A percentile compares a stretch with the other conserved stretches of the same genome.
Conservation (phyloP, 1,140 invertebrate genomes). For the Papilio aristodemus region DNA sequence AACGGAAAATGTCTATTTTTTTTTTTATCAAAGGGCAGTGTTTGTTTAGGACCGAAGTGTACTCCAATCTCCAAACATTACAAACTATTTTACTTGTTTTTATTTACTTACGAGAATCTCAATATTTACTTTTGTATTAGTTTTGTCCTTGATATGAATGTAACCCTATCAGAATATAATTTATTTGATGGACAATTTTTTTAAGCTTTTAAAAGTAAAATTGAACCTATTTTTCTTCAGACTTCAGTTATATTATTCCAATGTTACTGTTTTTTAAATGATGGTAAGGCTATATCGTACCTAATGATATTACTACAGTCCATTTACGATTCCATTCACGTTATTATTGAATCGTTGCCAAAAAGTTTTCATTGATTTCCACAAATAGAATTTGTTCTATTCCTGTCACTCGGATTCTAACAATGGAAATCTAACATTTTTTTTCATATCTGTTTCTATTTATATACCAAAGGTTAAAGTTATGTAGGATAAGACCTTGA, state of each 20-base stretch:
- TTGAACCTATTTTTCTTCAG: no score
- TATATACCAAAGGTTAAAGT: background rate
- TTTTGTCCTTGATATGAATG: background rate
- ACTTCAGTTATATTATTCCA: no score
- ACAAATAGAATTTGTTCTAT: slow-evolving; percentile 24
- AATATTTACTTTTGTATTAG: slow-evolving; percentile 13
- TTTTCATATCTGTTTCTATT: background rate
- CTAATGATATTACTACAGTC: slow-evolving; percentile 13
- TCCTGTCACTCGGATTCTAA: slow-evolving; percentile 8
- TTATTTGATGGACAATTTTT: no score
- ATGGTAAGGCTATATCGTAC: background rate
- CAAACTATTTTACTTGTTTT: slow-evolving; percentile 13
- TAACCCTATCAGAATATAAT: background rate
- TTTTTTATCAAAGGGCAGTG: background rate
- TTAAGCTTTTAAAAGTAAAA: no score
- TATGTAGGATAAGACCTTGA: background rate
- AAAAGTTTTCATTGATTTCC: slow-evolving; percentile 30
- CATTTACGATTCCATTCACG: slow-evolving; percentile 23
- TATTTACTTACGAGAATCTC: slow-evolving; percentile 3
- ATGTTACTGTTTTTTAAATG: no score
- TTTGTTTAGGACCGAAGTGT: slow-evolving; percentile 29
- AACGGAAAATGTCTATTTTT: slow-evolving; percentile 16
- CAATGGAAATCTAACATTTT: background rate
- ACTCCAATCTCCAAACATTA: slow-evolving; percentile 11
- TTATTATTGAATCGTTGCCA: slow-evolving; percentile 4